A percentile compares a stretch with the other conserved stretches of the same genome.
Evolutionary conservation across 2,797 vertebrate genomes (phyloP).

Genomic region (Manis pentadactyla): DNA sequence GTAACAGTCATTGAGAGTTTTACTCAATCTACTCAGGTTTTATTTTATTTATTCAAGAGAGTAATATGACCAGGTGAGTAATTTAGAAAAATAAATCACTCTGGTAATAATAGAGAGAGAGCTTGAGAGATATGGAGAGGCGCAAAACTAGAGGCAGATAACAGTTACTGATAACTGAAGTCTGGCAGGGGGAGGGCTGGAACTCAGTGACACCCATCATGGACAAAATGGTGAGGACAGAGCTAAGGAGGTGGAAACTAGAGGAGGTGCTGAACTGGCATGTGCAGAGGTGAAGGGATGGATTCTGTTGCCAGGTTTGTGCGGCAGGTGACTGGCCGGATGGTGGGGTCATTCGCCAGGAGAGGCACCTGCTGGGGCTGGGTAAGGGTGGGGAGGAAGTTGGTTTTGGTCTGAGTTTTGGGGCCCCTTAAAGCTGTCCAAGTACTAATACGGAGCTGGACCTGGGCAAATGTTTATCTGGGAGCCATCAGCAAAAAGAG

Average conservation of each 20-base stretch:
- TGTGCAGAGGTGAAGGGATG: too few relatives aligned
- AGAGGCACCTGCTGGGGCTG: not conserved
- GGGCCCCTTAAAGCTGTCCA: not conserved
- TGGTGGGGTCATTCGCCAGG: not conserved
- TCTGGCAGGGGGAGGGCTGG: not conserved
- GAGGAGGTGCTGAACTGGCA: not conserved
- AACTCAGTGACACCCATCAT: too few relatives aligned
- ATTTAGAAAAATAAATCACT: not conserved
- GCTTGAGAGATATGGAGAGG: not conserved
- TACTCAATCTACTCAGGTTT: not conserved
- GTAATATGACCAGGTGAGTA: not conserved
- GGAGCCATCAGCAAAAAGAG: not conserved
- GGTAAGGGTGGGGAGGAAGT: too few relatives aligned
- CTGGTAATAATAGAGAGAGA: not conserved
- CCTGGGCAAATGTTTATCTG: not conserved
- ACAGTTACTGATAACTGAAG: not conserved
- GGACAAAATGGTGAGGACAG: not conserved
- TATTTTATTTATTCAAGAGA: not conserved
- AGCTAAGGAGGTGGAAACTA: not conserved
- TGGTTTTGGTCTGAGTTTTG: too few relatives aligned
- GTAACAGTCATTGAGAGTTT: not conserved
- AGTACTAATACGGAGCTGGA: too few relatives aligned
- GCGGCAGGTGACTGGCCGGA: not conserved
- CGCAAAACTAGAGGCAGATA: not conserved
- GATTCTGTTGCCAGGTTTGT: too few relatives aligned